Evolutionary conservation across 1,140 invertebrate species (phyloP).

Genomic region (Aradophagus sp.): DNA sequence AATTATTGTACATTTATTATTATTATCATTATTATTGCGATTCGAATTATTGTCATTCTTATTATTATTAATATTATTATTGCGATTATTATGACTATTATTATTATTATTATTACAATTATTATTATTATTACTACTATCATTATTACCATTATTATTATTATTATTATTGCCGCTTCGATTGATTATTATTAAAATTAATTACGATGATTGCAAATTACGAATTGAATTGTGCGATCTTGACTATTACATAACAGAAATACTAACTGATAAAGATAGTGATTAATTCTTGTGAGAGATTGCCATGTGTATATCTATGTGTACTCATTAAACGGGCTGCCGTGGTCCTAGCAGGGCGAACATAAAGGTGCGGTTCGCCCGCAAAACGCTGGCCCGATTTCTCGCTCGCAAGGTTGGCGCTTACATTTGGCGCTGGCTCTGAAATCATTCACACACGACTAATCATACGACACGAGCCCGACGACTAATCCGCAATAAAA

Average conservation of each 20-base stretch:
- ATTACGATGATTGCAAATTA: constrained; percentile 39
- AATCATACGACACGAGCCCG: neutral
- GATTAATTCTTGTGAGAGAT: constrained; percentile 75
- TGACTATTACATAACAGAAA: constrained; percentile 61
- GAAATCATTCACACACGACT: neutral
- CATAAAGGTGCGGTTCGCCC: constrained; percentile 61
- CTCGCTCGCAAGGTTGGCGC: constrained; percentile 60
- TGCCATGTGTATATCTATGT: constrained; percentile 75
- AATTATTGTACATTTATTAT: constrained; percentile 46
- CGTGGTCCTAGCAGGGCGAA: constrained; percentile 58
- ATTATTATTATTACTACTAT: constrained; percentile 26
- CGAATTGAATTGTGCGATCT: constrained; percentile 55
- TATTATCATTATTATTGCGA: constrained; percentile 34
- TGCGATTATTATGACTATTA: constrained; percentile 48
- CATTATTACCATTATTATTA: constrained; percentile 23
- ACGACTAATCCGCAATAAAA: constrained; percentile 2
- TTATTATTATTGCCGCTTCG: constrained; percentile 44
- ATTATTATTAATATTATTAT: constrained; percentile 31
- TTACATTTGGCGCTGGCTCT: constrained; percentile 30
- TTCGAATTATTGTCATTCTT: constrained; percentile 13
- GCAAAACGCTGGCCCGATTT: constrained; percentile 66
- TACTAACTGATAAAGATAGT: constrained; percentile 74
- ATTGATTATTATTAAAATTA: constrained; percentile 41
- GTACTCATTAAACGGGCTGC: constrained; percentile 72
- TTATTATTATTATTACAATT: constrained; percentile 28